A percentile compares a stretch with the other conserved stretches of the same genome.
These are phyloP conservation scores for Sparidentex hasta DNA, from an alignment of 2,797 vertebrate species.

Conservation along the genomic window DNA sequence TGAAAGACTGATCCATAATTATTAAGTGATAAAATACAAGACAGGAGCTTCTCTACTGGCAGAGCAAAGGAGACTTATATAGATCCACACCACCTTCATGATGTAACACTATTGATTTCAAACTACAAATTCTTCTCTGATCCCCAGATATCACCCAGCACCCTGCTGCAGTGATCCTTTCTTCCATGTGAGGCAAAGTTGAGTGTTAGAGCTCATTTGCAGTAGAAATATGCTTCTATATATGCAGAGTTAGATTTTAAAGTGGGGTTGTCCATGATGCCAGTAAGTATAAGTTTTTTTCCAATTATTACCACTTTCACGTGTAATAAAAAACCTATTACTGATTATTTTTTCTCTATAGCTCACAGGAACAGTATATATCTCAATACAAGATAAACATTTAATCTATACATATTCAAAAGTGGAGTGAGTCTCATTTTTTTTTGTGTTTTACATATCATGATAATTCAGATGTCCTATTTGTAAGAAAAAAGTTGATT, in stretches of 20 bases:
- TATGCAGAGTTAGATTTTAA: not conserved
- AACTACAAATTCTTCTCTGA: conserved; percentile 6
- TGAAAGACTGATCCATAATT: conserved; percentile 30
- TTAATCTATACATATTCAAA: too few species aligned
- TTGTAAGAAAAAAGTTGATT: too few species aligned
- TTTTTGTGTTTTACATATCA: not conserved
- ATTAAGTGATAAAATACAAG: conserved; percentile 31
- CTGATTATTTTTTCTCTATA: not conserved
- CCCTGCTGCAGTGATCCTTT: not conserved
- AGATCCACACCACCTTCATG: conserved; percentile 14
- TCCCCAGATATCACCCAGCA: conserved; percentile 7
- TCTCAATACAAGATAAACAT: not conserved
- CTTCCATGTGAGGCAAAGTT: not conserved
- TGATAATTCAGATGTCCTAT: not conserved
- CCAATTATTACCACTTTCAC: not conserved
- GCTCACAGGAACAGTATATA: not conserved
- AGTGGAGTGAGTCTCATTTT: not conserved
- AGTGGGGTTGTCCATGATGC: too few species aligned
- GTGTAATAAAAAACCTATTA: not conserved
- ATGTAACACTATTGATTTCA: conserved; percentile 28
- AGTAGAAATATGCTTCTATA: not conserved
- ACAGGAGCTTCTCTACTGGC: conserved; percentile 16
- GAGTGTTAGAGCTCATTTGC: not conserved
- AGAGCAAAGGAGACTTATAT: conserved; percentile 15
- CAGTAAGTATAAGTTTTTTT: too few species aligned